Evolutionary conservation across 2,113 vertebrate species (phyloP), one percentile per base, ranked within the genome.

Genomic region (Oophaga pumilio): DNA sequence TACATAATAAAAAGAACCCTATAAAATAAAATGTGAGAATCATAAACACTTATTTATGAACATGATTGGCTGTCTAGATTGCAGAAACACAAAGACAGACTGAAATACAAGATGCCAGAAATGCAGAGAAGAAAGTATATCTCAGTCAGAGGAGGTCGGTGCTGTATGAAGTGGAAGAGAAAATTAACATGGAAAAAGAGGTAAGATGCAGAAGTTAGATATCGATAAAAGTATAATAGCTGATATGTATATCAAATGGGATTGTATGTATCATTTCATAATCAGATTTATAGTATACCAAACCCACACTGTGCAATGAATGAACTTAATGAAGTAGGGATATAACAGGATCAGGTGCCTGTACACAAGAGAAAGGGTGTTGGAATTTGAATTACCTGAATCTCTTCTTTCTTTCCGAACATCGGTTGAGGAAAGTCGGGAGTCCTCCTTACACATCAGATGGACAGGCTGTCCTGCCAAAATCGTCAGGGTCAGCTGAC

Each of bases 121-220:
- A 56, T 80, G 89, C 26, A 0, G 0, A 60, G 68, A 90, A 89
- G 91, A 92, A 88, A 20, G 88, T 76, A 76, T 69, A 91, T 80
- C 60, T 94, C 82, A 85, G 89, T 81, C 77, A 53, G 6, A 17
- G 86, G 13, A 85, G 13, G 7, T 22, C 1, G 5, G 90, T 89
- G 33, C 1, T 89, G 10, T 43, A 76, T 59, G 82, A 90, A 15
- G 66, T 92, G 1, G 87, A 91, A 8, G 17, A 91, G 68, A 87
- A 89, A 56, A 50, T 93, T 66, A 90, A 0, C 11, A 13, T 68
- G 49, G 91, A 66, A 62, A 50, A 85, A 88, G 15, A n/a, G 7
- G 92, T 93, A 92, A 93, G 62, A 49, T 20, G 18, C 43, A 9
- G 10, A 20, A 14, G 50, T 22, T 3, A 74, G 17, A 74, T 49